Evolutionary conservation across 2,113 vertebrate genomes (phyloP).

Genomic region (Egretta garzetta): DNA sequence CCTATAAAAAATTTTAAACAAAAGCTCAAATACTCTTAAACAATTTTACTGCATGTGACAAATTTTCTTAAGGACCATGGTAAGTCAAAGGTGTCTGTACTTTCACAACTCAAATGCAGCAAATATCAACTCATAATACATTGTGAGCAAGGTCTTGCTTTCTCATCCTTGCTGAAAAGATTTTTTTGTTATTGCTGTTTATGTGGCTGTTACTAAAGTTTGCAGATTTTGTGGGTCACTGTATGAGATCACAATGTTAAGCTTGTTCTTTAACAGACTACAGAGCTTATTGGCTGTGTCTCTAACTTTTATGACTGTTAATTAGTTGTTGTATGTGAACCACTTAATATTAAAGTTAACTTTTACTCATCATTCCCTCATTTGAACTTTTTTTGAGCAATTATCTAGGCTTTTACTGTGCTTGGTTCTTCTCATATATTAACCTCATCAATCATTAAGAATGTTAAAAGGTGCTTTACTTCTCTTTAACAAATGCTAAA

Average conservation of each 20-base stretch:
- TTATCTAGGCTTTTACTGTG: not conserved
- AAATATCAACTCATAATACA: not conserved
- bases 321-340: not conserved
- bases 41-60: not conserved
- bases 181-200: not conserved
- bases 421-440: not conserved
- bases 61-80: not conserved
- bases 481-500: not conserved
- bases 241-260: not conserved
- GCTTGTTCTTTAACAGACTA: not conserved
- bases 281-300: fast-evolving
- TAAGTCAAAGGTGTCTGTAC: not conserved
- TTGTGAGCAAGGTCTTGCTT: not conserved
- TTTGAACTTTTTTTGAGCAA: not conserved
- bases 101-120: not conserved
- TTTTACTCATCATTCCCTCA: not conserved
- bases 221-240: not conserved
- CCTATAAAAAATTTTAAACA: not conserved
- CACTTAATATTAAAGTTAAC: not conserved
- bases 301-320: not conserved
- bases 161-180: not conserved
- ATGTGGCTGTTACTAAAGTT: not conserved
- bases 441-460: not conserved
- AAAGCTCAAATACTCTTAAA: not conserved
- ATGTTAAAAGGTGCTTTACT: not conserved